Evolutionary conservation across 2,797 vertebrate genomes (phyloP), one percentile per base, ranked within the genome.

Genomic region (Sandelia bainsii): DNA sequence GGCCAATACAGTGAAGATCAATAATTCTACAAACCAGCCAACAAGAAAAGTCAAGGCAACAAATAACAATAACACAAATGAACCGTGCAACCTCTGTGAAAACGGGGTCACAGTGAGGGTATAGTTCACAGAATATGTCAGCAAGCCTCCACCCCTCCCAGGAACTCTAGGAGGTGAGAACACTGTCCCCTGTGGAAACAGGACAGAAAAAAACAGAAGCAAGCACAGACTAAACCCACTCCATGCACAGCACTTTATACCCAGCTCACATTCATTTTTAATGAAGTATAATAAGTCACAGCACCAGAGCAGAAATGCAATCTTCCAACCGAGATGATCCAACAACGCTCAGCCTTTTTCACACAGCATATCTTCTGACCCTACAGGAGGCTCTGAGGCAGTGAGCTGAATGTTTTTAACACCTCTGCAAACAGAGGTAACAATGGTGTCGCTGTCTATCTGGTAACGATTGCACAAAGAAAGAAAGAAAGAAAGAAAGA

Each of bases 201-300:
- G 87, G 85, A 88, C 90, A 87, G 69, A 89, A 77, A 89, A 77
- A 89, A 85, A 82, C 84, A 81, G 75, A 69, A 77, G 82, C 80
- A 64, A 80, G 66, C 75, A 83, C 80, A 70, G 83, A 88, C 85
- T 79, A 86, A 90, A 92, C 87, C 67, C 57, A 75, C 82, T 70
- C 62, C 62, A 65, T 68, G 82, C 81, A 80, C 68, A 62, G 77
- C 85, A 80, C 83, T 83, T 88, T 84, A 88, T 82, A 87, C 85
- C 89, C 80, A 22, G 88, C 83, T 93, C 89, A 74, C 90, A 93
- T 93, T 89, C 69, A 92, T 91, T 91, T 92, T 93, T 93, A 93
- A 93, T 92, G 88, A 89, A 56, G 79, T 82, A 71, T 92, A 92
- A 93, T 93, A 93, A 91, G 89, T 91, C 87, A 86, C 73, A 86